Conservation (phyloP, 2,888 invertebrate species). For the Atethmia centrago region DNA sequence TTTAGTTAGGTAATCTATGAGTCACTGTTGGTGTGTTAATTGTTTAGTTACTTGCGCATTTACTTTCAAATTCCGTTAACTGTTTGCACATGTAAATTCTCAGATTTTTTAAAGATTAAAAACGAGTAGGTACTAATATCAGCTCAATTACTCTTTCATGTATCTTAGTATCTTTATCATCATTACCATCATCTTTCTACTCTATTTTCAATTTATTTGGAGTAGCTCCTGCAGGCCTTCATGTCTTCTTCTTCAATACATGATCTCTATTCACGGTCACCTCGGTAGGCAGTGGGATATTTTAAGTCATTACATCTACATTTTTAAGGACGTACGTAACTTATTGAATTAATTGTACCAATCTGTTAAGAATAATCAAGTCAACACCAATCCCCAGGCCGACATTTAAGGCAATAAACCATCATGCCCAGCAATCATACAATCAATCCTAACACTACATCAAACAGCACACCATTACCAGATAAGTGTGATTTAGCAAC, state of each 20-base stretch:
- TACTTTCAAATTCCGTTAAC: conserved; percentile 32
- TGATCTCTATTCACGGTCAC: not conserved
- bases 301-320: not conserved
- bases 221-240: not conserved
- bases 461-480: conserved; percentile 38
- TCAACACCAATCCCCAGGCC: not conserved
- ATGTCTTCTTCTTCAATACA: not conserved
- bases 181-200: too few relatives aligned
- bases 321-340: not conserved
- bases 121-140: not conserved
- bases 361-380: conserved; percentile 9
- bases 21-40: conserved; percentile 35
- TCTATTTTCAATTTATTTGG: not conserved
- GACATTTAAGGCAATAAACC: conserved; percentile 29
- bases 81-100: not conserved
- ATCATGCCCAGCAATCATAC: conserved; percentile 19
- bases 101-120: not conserved
- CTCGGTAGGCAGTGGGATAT: not conserved
- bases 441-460: conserved; percentile 36
- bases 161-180: not conserved
- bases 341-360: not conserved
- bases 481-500: conserved; percentile 58
- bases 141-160: not conserved
- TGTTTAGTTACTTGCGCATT: conserved; percentile 24
- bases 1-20: conserved; percentile 53